A percentile compares a stretch with the other conserved stretches of the same genome.
These are phyloP conservation scores for Crotophaga sulcirostris DNA, from an alignment of 2,113 vertebrate species.

Conservation along the genomic window DNA sequence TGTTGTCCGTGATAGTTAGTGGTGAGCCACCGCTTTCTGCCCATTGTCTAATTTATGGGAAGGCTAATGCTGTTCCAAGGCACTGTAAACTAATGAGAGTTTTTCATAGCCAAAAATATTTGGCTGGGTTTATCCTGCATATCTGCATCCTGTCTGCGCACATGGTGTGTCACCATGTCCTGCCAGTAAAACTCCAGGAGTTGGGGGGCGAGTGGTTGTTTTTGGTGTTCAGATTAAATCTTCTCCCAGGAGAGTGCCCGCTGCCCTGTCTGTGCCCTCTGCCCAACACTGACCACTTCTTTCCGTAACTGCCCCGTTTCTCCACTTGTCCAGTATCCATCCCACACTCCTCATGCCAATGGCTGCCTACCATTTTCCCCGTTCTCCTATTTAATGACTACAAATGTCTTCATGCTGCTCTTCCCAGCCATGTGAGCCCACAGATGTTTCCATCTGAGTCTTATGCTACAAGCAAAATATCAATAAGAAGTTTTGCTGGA, in stretches of 20 bases:
- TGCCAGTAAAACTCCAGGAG: not conserved
- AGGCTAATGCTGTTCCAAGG: not conserved
- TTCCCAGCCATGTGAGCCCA: not conserved
- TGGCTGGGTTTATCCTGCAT: not conserved
- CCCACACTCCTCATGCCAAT: not conserved
- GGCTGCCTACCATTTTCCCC: not conserved
- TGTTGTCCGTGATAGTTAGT: no score
- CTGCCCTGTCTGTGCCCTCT: not conserved
- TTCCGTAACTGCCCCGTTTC: not conserved
- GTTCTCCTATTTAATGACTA: not conserved
- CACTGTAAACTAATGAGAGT: not conserved
- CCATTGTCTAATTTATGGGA: not conserved
- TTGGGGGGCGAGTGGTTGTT: rapidly evolving
- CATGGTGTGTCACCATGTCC: not conserved
- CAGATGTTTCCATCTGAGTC: not conserved
- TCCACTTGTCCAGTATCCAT: rapidly evolving
- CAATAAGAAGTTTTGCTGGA: not conserved
- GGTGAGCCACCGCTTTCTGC: not conserved
- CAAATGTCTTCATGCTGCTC: not conserved
- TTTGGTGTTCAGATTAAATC: not conserved
- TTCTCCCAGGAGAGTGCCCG: not conserved
- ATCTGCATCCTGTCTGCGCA: not conserved
- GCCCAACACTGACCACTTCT: not conserved
- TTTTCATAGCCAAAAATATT: not conserved
- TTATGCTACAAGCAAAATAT: not conserved